These are phyloP conservation scores for Drosophila insularis DNA, from an alignment of 1,140 invertebrate genomes.

Conservation along the genomic window DNA sequence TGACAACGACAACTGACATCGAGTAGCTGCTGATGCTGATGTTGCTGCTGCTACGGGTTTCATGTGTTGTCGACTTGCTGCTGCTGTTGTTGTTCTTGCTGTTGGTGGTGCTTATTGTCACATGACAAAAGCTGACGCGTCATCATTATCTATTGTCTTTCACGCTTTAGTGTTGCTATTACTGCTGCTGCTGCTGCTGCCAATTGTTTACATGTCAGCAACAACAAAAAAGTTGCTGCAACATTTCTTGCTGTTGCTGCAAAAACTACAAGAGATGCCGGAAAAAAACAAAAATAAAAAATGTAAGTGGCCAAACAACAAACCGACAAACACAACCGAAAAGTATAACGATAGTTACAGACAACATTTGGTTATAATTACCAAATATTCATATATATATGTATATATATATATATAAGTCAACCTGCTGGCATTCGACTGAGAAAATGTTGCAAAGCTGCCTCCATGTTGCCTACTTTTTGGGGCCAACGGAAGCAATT, in stretches of 20 bases:
- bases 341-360: no score
- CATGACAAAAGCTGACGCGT: conserved; percentile 71
- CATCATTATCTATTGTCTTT: conserved; percentile 74
- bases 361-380: no score
- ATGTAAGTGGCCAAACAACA: conserved; percentile 14
- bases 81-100: conserved; percentile 21
- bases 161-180: conserved; percentile 29
- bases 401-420: no score
- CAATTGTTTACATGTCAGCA: conserved; percentile 46
- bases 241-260: conserved; percentile 37
- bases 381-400: no score
- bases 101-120: conserved; percentile 58
- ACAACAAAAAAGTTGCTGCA: conserved; percentile 45
- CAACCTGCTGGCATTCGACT: no score
- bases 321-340: no score
- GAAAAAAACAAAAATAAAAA: no score
- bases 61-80: conserved; percentile 3
- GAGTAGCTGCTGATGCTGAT: conserved; percentile 48
- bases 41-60: background rate
- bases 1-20: conserved; percentile 63
- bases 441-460: background rate
- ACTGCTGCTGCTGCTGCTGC: conserved; percentile 17
- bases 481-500: conserved; percentile 17
- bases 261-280: conserved; percentile 1
- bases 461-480: conserved; percentile 30